A percentile compares a stretch with the other conserved stretches of the same genome.
phyloP scores from a whole-genome alignment of 2,113 vertebrate species.

The Lepidiolamprologus cunningtoni region DNA sequence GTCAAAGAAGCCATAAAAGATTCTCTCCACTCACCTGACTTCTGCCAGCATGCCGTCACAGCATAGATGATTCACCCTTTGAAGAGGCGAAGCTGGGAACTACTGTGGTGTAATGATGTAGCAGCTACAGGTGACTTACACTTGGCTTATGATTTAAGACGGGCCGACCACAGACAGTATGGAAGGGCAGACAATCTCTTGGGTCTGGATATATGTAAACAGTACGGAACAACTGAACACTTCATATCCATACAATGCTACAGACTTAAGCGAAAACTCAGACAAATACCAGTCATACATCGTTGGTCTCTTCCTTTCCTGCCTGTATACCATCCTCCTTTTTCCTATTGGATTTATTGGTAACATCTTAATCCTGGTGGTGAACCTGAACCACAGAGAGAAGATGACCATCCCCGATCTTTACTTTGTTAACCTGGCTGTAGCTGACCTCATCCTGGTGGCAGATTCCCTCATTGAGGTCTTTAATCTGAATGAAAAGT shows the following conservation, averaged over 20 bases:
- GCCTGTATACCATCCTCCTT: slow-evolving; percentile 90
- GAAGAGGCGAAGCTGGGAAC: slow-evolving; percentile 24
- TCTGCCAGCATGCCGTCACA: slow-evolving; percentile 35
- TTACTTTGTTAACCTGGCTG: slow-evolving; percentile 92
- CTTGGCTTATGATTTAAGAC: slow-evolving; percentile 39
- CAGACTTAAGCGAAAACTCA: slow-evolving; percentile 59
- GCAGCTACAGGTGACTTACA: slow-evolving; percentile 15
- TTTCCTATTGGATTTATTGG: slow-evolving; percentile 96
- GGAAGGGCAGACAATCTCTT: slow-evolving; percentile 68
- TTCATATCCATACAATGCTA: slow-evolving; percentile 66
- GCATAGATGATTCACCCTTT: slow-evolving; percentile 51
- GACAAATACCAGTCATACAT: slow-evolving; percentile 79
- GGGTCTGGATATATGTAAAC: slow-evolving; percentile 70
- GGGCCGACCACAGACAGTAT: slow-evolving; percentile 60
- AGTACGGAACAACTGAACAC: slow-evolving; percentile 64
- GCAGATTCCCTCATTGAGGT: slow-evolving; percentile 96
- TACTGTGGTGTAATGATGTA: slow-evolving; percentile 57
- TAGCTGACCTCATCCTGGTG: slow-evolving; percentile 90
- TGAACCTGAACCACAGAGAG: slow-evolving; percentile 90
- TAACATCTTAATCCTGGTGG: slow-evolving; percentile 91
- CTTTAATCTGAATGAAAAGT: slow-evolving; percentile 93
- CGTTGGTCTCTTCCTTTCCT: slow-evolving; percentile 88
- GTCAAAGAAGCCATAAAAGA: slow-evolving; percentile 8
- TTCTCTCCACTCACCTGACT: not conserved
- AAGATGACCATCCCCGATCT: slow-evolving; percentile 98